Conservation (phyloP, 2,113 vertebrate genomes). For the Vidua macroura region DNA sequence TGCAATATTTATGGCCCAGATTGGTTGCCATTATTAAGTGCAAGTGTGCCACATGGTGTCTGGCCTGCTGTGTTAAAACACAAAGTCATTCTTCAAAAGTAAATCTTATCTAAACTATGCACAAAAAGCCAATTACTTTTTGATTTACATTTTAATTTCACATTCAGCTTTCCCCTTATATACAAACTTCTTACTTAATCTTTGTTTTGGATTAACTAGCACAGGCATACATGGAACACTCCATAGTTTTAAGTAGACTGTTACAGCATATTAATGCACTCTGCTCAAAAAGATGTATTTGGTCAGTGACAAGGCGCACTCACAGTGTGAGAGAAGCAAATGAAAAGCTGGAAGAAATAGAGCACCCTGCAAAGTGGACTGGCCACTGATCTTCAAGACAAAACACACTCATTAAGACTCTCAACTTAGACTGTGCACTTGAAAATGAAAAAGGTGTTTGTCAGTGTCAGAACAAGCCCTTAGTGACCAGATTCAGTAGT, state of each 20-base stretch:
- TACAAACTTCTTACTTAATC: constrained; percentile 61
- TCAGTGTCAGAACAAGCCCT: not conserved
- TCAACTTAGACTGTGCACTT: not conserved
- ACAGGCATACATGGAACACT: not conserved
- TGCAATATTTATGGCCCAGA: constrained; percentile 79
- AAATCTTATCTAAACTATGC: constrained; percentile 83
- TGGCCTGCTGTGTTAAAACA: constrained; percentile 77
- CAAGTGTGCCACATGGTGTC: constrained; percentile 68
- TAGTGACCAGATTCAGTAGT: not conserved
- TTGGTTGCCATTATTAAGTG: constrained; percentile 78
- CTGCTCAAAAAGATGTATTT: constrained; percentile 14
- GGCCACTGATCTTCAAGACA: constrained; percentile 35
- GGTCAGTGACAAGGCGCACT: not conserved
- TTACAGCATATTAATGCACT: constrained; percentile 54
- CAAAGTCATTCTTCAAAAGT: constrained; percentile 80
- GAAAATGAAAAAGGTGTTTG: not conserved
- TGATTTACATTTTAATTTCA: constrained; percentile 85
- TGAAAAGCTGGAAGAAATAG: constrained; percentile 27
- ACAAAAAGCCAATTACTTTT: constrained; percentile 82
- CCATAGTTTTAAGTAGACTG: constrained; percentile 34
- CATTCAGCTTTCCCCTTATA: constrained; percentile 48
- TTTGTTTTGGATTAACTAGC: constrained; percentile 68
- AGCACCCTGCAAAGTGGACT: not conserved
- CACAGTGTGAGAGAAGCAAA: not conserved
- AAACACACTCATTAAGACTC: constrained; percentile 27